A percentile compares a stretch with the other conserved stretches of the same genome.
These are phyloP conservation scores for Cyrtorhinus lividipennis DNA, from an alignment of 1,140 invertebrate genomes.

Conservation along the genomic window DNA sequence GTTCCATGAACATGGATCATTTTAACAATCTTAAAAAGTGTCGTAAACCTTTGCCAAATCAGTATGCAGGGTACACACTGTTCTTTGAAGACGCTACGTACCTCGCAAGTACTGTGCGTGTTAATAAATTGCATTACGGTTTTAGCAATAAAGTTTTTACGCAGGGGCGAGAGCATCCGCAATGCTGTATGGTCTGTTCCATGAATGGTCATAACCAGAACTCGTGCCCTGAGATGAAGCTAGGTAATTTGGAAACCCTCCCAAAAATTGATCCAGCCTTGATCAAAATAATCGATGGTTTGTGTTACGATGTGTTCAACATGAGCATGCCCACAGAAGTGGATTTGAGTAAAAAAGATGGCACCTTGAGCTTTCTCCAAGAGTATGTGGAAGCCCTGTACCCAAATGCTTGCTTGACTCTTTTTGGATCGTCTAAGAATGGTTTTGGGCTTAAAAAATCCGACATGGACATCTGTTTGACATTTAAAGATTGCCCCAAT, in stretches of 20 bases:
- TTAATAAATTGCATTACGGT: not conserved
- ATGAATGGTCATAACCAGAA: not conserved
- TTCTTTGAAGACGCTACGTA: not conserved
- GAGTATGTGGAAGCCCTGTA: slow-evolving; percentile 25
- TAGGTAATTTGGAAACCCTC: not conserved
- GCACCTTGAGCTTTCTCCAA: not conserved
- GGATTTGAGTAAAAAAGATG: not conserved
- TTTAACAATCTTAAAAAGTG: slow-evolving; percentile 18
- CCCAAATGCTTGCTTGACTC: slow-evolving; percentile 32
- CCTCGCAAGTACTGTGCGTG: not conserved
- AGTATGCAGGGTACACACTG: not conserved
- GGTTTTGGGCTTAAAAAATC: slow-evolving; percentile 44
- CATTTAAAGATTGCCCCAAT: slow-evolving; percentile 32
- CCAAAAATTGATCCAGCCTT: not conserved
- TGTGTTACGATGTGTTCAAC: not conserved
- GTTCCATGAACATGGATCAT: slow-evolving; percentile 24
- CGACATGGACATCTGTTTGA: slow-evolving; percentile 47
- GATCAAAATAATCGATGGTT: not conserved
- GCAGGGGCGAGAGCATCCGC: not conserved
- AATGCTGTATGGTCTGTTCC: not conserved
- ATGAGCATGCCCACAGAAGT: not conserved
- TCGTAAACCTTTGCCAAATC: not conserved
- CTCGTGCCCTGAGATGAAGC: not conserved
- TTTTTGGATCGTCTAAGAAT: slow-evolving; percentile 49
- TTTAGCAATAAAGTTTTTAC: not conserved